Percentiles rank a stretch among this genome's conserved stretches.
These are phyloP conservation scores for Axea sp. DNA, from an alignment of 2,888 invertebrate species.

Conservation along the genomic window DNA sequence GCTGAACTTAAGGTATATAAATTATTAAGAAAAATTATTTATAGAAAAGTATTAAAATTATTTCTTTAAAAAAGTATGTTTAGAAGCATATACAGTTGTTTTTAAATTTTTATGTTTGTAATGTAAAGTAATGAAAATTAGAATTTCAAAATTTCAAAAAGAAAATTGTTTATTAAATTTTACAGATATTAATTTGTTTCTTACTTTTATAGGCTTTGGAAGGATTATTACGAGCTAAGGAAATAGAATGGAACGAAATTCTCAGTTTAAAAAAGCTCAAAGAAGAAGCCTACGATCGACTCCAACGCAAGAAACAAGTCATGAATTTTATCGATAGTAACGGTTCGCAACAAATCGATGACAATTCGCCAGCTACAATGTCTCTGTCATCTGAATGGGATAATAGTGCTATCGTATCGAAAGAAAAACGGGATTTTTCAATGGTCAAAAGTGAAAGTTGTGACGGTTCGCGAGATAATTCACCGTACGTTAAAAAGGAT, in stretches of 20 bases:
- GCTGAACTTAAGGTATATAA: constrained; percentile 73
- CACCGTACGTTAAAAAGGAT: constrained; percentile 67
- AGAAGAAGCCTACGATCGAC: constrained; percentile 87
- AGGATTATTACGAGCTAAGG: constrained; percentile 88
- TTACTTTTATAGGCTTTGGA: constrained; percentile 85
- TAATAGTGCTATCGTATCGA: constrained; percentile 23
- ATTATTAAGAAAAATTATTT: no score
- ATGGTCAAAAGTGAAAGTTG: constrained; percentile 65
- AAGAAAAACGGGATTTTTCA: constrained; percentile 54
- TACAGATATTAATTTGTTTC: no score
- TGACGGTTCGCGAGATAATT: constrained; percentile 63
- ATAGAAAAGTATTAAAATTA: no score
- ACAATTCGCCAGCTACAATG: constrained; percentile 70
- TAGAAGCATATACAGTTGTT: no score
- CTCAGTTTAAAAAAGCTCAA: constrained; percentile 90
- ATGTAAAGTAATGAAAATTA: no score
- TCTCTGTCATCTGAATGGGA: constrained; percentile 69
- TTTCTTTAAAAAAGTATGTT: not conserved
- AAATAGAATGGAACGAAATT: constrained; percentile 92
- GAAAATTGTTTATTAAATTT: no score
- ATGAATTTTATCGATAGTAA: constrained; percentile 78
- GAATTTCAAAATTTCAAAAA: no score
- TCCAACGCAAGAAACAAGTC: constrained; percentile 86
- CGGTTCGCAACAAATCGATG: constrained; percentile 63
- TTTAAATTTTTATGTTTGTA: no score